These are phyloP conservation scores for Platyrinchus mystaceus DNA, from an alignment of 2,797 vertebrate species.

Conservation along the genomic window DNA sequence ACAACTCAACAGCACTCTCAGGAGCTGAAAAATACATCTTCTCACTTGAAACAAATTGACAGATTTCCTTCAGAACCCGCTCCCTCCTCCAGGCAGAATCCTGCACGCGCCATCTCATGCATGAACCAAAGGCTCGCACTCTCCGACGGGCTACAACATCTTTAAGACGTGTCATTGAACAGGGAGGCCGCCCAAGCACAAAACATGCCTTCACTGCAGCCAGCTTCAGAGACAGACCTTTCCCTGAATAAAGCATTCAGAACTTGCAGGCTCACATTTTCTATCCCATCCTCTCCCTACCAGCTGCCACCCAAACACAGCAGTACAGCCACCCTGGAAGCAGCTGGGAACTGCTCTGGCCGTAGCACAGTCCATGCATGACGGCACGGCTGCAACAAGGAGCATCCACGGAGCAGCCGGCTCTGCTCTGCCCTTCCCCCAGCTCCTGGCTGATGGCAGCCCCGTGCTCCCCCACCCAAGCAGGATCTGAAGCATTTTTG, in stretches of 20 bases:
- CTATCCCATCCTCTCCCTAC: neutral
- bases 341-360: neutral
- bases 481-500: neutral
- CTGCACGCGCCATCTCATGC: slow-evolving; percentile 29
- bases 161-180: neutral
- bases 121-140: neutral
- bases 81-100: slow-evolving; percentile 36
- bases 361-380: neutral
- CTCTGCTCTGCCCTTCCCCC: slow-evolving; percentile 14
- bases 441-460: neutral
- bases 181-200: neutral
- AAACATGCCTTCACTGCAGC: neutral
- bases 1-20: slow-evolving; percentile 60
- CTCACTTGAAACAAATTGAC: slow-evolving; percentile 51
- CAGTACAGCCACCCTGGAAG: neutral
- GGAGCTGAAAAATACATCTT: slow-evolving; percentile 49
- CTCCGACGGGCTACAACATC: neutral
- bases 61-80: slow-evolving; percentile 61
- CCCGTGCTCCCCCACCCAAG: neutral
- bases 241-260: neutral
- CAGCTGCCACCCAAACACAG: neutral
- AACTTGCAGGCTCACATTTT: neutral
- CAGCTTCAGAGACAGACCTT: neutral
- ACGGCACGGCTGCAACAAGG: neutral
- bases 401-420: neutral